Conservation (phyloP, 2,888 invertebrate species). For the Epinotia brunnichana region DNA sequence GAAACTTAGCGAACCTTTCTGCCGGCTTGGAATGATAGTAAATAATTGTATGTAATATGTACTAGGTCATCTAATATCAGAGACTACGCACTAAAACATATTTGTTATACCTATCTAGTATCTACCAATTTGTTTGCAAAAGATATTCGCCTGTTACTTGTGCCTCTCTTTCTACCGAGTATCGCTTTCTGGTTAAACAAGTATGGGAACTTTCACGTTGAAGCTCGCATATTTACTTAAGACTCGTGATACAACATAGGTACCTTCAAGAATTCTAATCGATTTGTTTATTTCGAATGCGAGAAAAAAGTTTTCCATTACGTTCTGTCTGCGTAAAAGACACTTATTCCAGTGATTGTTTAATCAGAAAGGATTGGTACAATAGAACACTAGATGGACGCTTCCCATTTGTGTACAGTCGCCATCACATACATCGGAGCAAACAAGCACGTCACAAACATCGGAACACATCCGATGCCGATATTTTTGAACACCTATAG, state of each 20-base stretch:
- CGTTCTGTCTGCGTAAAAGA: neutral
- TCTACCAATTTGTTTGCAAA: neutral
- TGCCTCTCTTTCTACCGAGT: slow-evolving; percentile 10
- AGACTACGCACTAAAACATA: neutral
- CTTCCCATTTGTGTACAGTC: neutral
- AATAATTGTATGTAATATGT: too few relatives aligned
- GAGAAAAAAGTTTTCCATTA: neutral
- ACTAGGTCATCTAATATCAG: neutral
- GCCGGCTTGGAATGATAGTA: neutral
- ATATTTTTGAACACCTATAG: too few relatives aligned
- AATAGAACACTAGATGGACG: too few relatives aligned
- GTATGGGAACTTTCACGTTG: slow-evolving; percentile 37
- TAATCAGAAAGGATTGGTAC: neutral
- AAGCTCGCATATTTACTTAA: slow-evolving; percentile 40
- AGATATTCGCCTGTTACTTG: neutral
- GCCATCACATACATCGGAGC: too few relatives aligned
- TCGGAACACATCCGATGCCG: too few relatives aligned
- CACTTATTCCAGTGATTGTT: neutral
- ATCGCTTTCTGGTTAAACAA: slow-evolving; percentile 34
- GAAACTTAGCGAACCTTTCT: too few relatives aligned
- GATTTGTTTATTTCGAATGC: neutral
- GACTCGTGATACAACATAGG: neutral
- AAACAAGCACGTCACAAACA: too few relatives aligned
- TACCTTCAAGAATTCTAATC: slow-evolving; percentile 32
- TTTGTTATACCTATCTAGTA: neutral